Evolutionary conservation across 2,888 invertebrate species (phyloP), one percentile per base, ranked within the genome.

Genomic region (Megalurothrips usitatus): DNA sequence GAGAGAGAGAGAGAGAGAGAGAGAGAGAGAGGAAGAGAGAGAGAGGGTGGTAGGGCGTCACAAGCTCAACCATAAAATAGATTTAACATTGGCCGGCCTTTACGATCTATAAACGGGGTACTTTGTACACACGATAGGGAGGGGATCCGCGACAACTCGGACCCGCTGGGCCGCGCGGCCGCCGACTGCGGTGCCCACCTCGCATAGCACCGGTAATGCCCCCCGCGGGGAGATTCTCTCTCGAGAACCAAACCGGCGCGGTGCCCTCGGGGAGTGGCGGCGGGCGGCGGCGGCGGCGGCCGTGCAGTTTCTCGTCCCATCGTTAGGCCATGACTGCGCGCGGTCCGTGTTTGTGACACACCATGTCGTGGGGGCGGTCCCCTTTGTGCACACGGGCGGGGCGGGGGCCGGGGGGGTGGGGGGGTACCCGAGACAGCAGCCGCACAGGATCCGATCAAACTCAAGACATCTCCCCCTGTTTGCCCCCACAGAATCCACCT

Each of bases 21-120:
- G 34, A 6, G 34, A 6, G 34, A 6, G 34, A 6, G 34, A 6
- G 34, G 34, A 43, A 6, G 3, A 43, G 34, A 43, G 34, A 43
- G 34, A 6, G 34, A 43, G 34, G 34, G 34, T 6, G 34, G 34
- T 4, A 43, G 34, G 34, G 34, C 34, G 34, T 43, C 34, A 19
- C 19, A 58, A 12, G 19, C 58, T 58, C 14, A 19, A 12, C 58
- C 58, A 58, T 58, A 58, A 58, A 58, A 58, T 58, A 58, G 58
- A 58, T 58, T 58, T 58, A 58, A 58, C 58, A 58, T 58, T 58
- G 58, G 34, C 58, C 58, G 58, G 58, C 34, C 17, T 58, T 58
- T 58, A 58, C 58, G 58, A 14, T 17, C 58, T 19, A 58, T 58
- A 58, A 58, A 58, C 58, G 58, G 58, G 58, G 58, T 58, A 58